A percentile compares a stretch with the other conserved stretches of the same genome.
Evolutionary conservation across 2,888 invertebrate genomes (phyloP).

Genomic region (Trichogramma dendrolimi): DNA sequence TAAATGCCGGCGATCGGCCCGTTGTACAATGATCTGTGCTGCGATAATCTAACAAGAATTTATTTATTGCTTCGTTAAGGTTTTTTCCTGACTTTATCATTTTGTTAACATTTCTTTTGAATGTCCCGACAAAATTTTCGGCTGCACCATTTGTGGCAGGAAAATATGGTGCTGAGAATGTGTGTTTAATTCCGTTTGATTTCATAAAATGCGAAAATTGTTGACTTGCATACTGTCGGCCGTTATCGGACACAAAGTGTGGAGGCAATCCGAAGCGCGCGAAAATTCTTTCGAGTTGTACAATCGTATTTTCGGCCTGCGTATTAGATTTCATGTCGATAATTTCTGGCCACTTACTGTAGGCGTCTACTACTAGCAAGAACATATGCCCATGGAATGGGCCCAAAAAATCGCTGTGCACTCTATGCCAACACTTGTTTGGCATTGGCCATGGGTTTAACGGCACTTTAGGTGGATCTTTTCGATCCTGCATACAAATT

Average conservation of each 20-base stretch:
- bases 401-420: slow-evolving; percentile 18
- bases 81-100: slow-evolving; percentile 13
- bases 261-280: slow-evolving; percentile 25
- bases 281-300: slow-evolving; percentile 19
- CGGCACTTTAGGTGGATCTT: neutral
- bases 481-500: neutral
- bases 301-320: neutral
- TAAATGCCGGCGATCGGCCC: slow-evolving; percentile 10
- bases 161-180: slow-evolving; percentile 10
- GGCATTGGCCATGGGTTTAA: slow-evolving; percentile 22
- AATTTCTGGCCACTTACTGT: slow-evolving; percentile 20
- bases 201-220: slow-evolving; percentile 6
- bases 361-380: slow-evolving; percentile 19
- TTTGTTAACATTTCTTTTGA: slow-evolving; percentile 20
- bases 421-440: slow-evolving; percentile 15
- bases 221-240: slow-evolving; percentile 21
- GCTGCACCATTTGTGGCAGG: slow-evolving; percentile 12
- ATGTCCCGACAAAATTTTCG: slow-evolving; percentile 24
- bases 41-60: slow-evolving; percentile 22
- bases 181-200: slow-evolving; percentile 1
- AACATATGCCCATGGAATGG: slow-evolving; percentile 17
- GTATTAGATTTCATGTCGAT: slow-evolving; percentile 18
- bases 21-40: slow-evolving; percentile 19
- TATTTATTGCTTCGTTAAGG: slow-evolving; percentile 8
- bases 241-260: slow-evolving; percentile 29